phyloP scores from a whole-genome alignment of 2,888 invertebrate genomes.

The Himalopsyche tibetana region DNA sequence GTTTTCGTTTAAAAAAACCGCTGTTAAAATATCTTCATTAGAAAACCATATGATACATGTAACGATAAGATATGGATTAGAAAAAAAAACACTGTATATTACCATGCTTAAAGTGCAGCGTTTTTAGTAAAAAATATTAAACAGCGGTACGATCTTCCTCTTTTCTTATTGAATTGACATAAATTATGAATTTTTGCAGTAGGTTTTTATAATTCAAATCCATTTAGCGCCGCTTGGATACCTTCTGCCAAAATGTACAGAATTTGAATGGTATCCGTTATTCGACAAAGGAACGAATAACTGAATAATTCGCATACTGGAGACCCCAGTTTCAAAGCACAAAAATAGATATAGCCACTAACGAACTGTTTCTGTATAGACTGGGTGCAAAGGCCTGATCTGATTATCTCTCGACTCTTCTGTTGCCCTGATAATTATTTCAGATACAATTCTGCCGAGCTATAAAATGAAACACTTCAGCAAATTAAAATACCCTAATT shows the following conservation, averaged over 20 bases:
- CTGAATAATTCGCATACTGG: slow-evolving; percentile 18
- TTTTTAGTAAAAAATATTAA: too few relatives aligned
- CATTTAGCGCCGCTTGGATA: neutral
- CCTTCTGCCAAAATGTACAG: neutral
- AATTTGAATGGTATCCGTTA: neutral
- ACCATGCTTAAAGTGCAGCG: too few relatives aligned
- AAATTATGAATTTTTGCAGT: neutral
- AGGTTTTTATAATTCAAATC: slow-evolving; percentile 1
- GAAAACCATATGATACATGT: too few relatives aligned
- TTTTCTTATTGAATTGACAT: neutral
- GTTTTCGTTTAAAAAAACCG: too few relatives aligned
- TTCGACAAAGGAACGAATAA: slow-evolving; percentile 11
- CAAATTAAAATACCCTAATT: slow-evolving; percentile 3
- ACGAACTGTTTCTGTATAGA: slow-evolving; percentile 10
- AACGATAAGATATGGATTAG: too few relatives aligned
- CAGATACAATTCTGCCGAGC: slow-evolving; percentile 1
- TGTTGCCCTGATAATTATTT: slow-evolving; percentile 32
- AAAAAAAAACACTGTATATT: too few relatives aligned
- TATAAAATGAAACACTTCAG: slow-evolving; percentile 28
- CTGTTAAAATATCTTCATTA: too few relatives aligned
- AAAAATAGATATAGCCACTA: neutral
- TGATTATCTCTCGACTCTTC: slow-evolving; percentile 16
- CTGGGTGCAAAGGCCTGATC: slow-evolving; percentile 8
- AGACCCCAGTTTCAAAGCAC: neutral
- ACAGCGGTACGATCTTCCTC: too few relatives aligned